phyloP scores from a whole-genome alignment of 2,888 invertebrate genomes.

The Polydrusus pterygomalis region DNA sequence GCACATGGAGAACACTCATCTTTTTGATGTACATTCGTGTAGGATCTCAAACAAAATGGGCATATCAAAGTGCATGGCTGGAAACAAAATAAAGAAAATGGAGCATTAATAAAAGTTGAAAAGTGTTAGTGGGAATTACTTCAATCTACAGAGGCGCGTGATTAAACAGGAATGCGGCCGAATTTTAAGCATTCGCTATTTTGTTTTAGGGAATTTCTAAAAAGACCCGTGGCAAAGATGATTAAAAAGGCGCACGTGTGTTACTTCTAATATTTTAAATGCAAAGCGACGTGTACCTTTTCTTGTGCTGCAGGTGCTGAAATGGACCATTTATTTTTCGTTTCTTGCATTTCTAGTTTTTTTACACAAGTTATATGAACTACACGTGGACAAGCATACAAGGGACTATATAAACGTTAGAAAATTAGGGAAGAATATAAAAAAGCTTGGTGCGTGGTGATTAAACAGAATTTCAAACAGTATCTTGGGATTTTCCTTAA shows the following conservation, averaged over 20 bases:
- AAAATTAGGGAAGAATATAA: no score
- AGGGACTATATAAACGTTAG: no score
- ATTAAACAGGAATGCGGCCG: slow-evolving; percentile 19
- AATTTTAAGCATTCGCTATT: slow-evolving; percentile 16
- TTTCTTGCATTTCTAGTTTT: background rate
- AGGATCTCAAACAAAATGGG: slow-evolving; percentile 14
- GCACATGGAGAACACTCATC: slow-evolving; percentile 3
- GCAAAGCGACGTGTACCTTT: background rate
- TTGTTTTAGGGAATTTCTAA: slow-evolving; percentile 9
- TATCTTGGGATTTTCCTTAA: no score
- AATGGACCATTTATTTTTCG: background rate
- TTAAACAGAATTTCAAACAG: no score
- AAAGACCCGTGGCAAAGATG: background rate
- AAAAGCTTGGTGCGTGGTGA: no score
- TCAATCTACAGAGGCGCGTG: slow-evolving; percentile 25
- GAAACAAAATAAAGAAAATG: slow-evolving; percentile 29
- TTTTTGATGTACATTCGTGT: slow-evolving; percentile 17
- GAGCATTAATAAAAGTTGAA: slow-evolving; percentile 22
- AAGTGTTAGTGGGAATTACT: slow-evolving; percentile 27
- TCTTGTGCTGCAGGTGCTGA: background rate
- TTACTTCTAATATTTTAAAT: slow-evolving; percentile 9
- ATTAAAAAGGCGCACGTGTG: background rate
- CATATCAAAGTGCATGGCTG: slow-evolving; percentile 11
- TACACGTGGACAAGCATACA: no score
- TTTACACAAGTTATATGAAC: no score